Evolutionary conservation across 2,113 vertebrate species (phyloP).

Genomic region (Penelope pileata): DNA sequence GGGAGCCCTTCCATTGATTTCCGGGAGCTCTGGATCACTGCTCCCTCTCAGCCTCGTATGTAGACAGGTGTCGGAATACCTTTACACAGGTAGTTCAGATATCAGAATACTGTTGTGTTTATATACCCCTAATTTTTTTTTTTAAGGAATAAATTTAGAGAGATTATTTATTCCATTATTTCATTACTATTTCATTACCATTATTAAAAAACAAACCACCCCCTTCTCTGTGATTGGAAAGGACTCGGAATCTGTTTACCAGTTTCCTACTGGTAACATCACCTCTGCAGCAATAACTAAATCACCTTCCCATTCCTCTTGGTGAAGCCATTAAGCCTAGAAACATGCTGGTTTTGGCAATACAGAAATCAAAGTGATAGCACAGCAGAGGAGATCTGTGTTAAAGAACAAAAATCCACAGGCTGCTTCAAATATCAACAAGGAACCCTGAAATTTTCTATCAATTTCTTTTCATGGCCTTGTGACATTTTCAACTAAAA

Average conservation of each 20-base stretch:
- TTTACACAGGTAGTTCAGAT: neutral
- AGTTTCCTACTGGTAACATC: conserved; percentile 77
- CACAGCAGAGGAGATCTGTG: conserved; percentile 81
- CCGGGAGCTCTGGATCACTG: neutral
- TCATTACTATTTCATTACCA: neutral
- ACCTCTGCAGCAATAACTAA: conserved; percentile 79
- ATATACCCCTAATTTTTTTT: neutral
- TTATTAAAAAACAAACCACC: conserved; percentile 7
- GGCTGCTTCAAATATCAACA: conserved; percentile 89
- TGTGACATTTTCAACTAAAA: conserved; percentile 91
- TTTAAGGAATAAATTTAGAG: neutral
- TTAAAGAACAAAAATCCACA: conserved; percentile 89
- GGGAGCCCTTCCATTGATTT: conserved; percentile 58
- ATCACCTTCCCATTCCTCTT: conserved; percentile 84
- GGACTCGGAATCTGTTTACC: conserved; percentile 72
- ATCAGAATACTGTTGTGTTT: conserved; percentile 16
- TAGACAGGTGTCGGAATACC: neutral
- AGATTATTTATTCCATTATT: conserved; percentile 56
- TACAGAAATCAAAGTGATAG: conserved; percentile 85
- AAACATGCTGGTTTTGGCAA: conserved; percentile 87
- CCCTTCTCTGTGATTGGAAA: conserved; percentile 62
- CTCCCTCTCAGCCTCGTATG: neutral
- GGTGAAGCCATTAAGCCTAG: conserved; percentile 88
- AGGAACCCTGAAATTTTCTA: conserved; percentile 86
- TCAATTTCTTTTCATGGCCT: conserved; percentile 87